Evolutionary conservation across 2,797 vertebrate genomes (phyloP).

Genomic region (Sebastes goodei): DNA sequence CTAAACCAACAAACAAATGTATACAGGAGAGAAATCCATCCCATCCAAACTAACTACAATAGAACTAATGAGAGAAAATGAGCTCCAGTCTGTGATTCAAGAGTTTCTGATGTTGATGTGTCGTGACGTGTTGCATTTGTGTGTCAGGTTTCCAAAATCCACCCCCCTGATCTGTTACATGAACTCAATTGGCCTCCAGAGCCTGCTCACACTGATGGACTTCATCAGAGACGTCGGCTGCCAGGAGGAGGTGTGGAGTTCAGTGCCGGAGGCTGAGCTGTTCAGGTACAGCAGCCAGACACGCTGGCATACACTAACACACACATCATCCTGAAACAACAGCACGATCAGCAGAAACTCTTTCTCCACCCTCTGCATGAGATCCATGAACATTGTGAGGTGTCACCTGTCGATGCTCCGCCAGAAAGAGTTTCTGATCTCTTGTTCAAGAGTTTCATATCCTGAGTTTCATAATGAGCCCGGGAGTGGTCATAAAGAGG

Average conservation of each 20-base stretch:
- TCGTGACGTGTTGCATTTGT: neutral
- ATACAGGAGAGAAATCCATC: neutral
- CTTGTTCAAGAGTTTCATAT: neutral
- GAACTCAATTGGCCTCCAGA: neutral
- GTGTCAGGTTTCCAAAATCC: neutral
- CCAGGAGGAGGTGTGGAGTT: neutral
- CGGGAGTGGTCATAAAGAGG: neutral
- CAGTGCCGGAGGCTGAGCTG: neutral
- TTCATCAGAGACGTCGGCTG: neutral
- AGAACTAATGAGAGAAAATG: neutral
- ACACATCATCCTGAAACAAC: neutral
- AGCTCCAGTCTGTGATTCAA: neutral
- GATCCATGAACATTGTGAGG: neutral
- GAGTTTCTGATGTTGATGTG: neutral
- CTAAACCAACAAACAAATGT: neutral
- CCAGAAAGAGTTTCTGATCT: neutral
- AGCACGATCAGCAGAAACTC: neutral
- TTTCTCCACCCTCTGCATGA: neutral
- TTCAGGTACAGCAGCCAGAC: conserved; percentile 4
- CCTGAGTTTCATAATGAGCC: neutral
- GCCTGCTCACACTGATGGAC: neutral
- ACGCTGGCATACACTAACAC: neutral
- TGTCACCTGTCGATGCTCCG: neutral
- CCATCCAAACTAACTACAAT: neutral
- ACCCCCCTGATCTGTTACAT: neutral